phyloP scores from a whole-genome alignment of 1,140 invertebrate genomes.

The Drosophila tsacasi region DNA sequence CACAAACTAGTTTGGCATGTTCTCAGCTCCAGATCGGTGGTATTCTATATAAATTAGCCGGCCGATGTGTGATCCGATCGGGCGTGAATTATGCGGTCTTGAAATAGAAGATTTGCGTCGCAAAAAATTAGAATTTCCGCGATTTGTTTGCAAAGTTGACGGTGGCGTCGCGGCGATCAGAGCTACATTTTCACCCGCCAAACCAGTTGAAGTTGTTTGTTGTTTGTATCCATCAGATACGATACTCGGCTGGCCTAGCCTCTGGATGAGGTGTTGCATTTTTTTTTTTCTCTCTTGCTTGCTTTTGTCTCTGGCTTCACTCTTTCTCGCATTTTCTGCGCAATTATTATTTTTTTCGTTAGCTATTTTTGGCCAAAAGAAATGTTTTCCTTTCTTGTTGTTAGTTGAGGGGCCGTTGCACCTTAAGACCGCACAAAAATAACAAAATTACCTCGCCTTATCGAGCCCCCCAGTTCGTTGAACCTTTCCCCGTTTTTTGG shows the following conservation, averaged over 20 bases:
- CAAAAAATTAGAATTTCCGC: constrained; percentile 55
- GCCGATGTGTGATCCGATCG: constrained; percentile 29
- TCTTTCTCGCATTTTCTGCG: constrained; percentile 42
- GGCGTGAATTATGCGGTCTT: constrained; percentile 39
- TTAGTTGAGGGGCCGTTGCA: constrained; percentile 52
- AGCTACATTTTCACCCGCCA: constrained; percentile 54
- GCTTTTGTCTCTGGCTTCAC: constrained; percentile 34
- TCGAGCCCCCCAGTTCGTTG: constrained; percentile 30
- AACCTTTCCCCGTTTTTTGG: constrained; percentile 22
- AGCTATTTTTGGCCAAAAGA: constrained; percentile 47
- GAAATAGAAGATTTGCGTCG: constrained; percentile 54
- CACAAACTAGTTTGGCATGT: constrained; percentile 48
- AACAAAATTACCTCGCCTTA: constrained; percentile 28
- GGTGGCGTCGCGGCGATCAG: not conserved
- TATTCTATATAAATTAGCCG: constrained; percentile 43
- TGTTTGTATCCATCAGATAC: constrained; percentile 53
- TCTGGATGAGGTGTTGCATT: constrained; percentile 35
- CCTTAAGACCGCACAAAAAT: constrained; percentile 20
- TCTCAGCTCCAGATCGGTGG: constrained; percentile 40
- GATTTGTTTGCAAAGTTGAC: constrained; percentile 28
- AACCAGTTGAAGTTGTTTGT: constrained; percentile 56
- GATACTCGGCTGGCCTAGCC: constrained; percentile 20
- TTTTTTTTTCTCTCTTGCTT: constrained; percentile 7
- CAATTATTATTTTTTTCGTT: constrained; percentile 33
- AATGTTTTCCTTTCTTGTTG: constrained; percentile 41